Conservation (phyloP, 2,797 vertebrate species). For the Pachyuromys duprasi region DNA sequence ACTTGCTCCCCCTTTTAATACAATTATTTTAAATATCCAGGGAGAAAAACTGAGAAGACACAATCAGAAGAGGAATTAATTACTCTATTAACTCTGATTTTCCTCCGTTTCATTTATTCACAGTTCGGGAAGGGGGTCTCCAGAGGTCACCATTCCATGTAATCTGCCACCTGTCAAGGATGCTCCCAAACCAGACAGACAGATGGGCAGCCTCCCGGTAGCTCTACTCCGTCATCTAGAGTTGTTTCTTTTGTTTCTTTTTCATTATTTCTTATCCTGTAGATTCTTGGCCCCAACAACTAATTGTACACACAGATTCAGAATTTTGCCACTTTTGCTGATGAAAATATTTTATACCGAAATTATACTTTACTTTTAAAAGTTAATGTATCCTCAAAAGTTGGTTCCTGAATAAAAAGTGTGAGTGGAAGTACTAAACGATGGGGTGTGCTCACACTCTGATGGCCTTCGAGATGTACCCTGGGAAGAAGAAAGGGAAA, state of each 20-base stretch:
- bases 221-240: not conserved
- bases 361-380: constrained; percentile 34
- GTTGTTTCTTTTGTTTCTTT: not conserved
- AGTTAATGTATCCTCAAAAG: not conserved
- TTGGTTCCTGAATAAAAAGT: constrained; percentile 39
- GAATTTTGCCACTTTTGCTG: not conserved
- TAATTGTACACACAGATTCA: not conserved
- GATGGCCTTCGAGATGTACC: not conserved
- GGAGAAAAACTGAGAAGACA: constrained; percentile 69
- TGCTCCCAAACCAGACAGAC: not conserved
- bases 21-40: constrained; percentile 81
- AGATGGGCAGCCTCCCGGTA: constrained; percentile 55
- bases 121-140: constrained; percentile 51
- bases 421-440: not conserved
- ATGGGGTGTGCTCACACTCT: not conserved
- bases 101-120: constrained; percentile 61
- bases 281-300: not conserved
- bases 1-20: constrained; percentile 82
- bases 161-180: constrained; percentile 63
- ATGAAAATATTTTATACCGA: not conserved
- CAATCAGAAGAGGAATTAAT: constrained; percentile 78
- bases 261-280: constrained; percentile 40
- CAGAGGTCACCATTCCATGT: constrained; percentile 38
- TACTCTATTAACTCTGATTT: constrained; percentile 77
- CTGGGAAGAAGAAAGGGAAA: not conserved